Evolutionary conservation across 2,113 vertebrate species (phyloP).

Genomic region (Actenoides lindsayi): DNA sequence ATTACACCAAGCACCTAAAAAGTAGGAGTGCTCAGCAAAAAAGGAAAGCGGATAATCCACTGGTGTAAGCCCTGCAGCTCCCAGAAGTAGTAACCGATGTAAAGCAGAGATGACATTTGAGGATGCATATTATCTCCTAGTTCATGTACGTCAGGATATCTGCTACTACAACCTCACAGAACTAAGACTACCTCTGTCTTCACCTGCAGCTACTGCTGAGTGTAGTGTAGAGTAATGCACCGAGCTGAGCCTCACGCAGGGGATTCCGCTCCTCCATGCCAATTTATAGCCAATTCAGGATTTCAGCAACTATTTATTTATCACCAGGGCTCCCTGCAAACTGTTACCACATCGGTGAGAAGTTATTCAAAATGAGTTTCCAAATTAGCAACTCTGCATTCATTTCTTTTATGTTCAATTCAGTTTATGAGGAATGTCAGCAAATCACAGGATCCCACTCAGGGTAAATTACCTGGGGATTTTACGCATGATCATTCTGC

Average conservation of each 20-base stretch:
- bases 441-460: conserved; percentile 61
- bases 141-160: background rate
- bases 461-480: conserved; percentile 62
- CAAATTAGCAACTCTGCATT: conserved; percentile 41
- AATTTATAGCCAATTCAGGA: conserved; percentile 55
- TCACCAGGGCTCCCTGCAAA: conserved; percentile 51
- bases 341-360: background rate
- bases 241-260: background rate
- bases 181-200: conserved; percentile 16
- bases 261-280: conserved; percentile 7
- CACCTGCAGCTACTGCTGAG: background rate
- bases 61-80: conserved; percentile 33
- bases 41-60: background rate
- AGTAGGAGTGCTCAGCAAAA: background rate
- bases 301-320: conserved; percentile 54
- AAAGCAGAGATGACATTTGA: conserved; percentile 28
- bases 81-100: background rate
- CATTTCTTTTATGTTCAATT: conserved; percentile 39
- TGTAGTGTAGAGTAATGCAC: background rate
- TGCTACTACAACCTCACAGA: background rate
- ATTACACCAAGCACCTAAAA: conserved; percentile 50
- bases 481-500: conserved; percentile 30
- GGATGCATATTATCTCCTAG: background rate
- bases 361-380: conserved; percentile 49
- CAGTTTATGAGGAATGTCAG: conserved; percentile 56